These are phyloP conservation scores for Musca domestica DNA, from an alignment of 1,140 invertebrate genomes.

Conservation along the genomic window DNA sequence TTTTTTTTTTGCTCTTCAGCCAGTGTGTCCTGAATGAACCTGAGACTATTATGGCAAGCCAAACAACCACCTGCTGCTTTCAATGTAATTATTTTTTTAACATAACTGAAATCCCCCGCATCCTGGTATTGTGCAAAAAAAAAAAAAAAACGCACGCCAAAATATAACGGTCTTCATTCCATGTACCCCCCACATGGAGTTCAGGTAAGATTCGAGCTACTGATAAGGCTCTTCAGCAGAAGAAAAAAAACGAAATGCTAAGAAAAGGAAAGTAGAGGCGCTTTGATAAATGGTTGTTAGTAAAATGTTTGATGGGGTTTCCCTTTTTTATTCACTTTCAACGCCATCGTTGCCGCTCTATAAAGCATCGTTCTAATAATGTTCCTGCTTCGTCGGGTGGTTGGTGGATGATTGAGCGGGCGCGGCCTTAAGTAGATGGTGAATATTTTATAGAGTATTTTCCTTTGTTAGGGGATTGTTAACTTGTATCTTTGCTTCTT, in stretches of 20 bases:
- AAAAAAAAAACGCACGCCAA: no score
- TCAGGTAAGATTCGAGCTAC: no score
- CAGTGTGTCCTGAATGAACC: no score
- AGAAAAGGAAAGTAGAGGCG: background rate
- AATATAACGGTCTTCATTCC: background rate
- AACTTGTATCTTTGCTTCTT: no score
- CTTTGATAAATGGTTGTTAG: constrained; percentile 12
- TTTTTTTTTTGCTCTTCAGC: no score
- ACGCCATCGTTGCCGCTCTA: background rate
- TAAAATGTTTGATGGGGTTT: constrained; percentile 16
- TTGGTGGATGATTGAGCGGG: background rate
- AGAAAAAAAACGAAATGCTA: background rate
- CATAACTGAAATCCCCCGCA: background rate
- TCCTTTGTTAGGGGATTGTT: background rate
- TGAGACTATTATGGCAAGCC: constrained; percentile 4
- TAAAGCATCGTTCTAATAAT: no score
- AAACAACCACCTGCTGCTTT: constrained; percentile 15
- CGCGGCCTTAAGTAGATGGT: background rate
- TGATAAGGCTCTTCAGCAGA: background rate
- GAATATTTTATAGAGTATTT: background rate
- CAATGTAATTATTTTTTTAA: constrained; percentile 17
- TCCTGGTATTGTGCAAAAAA: no score
- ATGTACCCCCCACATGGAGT: constrained; percentile 4
- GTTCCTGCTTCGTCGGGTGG: no score
- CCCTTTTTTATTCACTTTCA: background rate